Evolutionary conservation across 1,140 invertebrate genomes (phyloP), one percentile per base, ranked within the genome.

Genomic region (Dysdera silvatica): DNA sequence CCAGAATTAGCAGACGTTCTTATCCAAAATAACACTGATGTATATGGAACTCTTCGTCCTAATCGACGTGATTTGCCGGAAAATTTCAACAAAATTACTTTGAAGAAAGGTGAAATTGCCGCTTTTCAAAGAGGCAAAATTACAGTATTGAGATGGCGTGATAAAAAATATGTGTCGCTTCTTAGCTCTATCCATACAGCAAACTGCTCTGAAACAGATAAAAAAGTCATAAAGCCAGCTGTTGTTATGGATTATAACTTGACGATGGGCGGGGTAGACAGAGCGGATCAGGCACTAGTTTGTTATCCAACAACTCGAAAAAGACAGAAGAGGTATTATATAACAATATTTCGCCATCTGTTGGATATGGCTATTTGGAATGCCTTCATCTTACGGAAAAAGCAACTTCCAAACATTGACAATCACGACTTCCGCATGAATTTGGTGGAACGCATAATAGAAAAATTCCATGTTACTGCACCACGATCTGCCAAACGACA

Each of bases 81-180:
- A n/a, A n/a, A n/a, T n/a, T n/a, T n/a, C n/a, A n/a, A n/a, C 0
- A 23, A 20, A 54, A 23, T 23, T 14, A 54, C 20, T 28, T 40
- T 37, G 35, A 33, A 14, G 24, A n/a, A 52, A 52, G 29, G 49
- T 33, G 16, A 52, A 52, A 52, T 33, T 32, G 16, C 14, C 3
- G 26, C 29, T 52, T 52, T 32, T 2, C n/a, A 54, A 26, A 54
- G 16, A 40, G 32, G 52, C 33, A 54, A 54, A 54, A 40, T 54
- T 40, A 23, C 23, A 3, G 23, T 54, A 4, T 26, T 40, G 35
- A 54, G 12, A 54, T 54, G 52, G 23, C 6, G 7, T 4, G 33
- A 7, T 16, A 54, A 54, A 40, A 54, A 54, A 24, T 1, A 16
- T 14, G 43, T 45, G 3, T n/a, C 43, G 7, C 12, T 45, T 14